phyloP scores from a whole-genome alignment of 2,113 vertebrate genomes.

The Myrmophylax atrothorax region DNA sequence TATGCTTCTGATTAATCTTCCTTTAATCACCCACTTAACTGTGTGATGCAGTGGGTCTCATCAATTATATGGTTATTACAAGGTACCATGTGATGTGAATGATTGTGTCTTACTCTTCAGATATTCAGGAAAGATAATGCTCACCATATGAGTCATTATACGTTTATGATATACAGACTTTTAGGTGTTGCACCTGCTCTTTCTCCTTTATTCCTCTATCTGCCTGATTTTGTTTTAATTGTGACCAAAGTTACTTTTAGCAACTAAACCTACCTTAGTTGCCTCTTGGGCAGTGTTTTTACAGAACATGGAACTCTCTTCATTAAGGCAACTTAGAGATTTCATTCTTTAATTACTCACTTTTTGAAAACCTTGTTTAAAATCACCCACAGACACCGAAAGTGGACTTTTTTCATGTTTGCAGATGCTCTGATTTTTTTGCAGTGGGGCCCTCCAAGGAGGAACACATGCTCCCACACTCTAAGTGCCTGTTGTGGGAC shows the following conservation, averaged over 20 bases:
- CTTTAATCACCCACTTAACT: background rate
- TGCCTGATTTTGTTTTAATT: background rate
- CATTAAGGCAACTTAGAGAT: background rate
- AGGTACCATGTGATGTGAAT: background rate
- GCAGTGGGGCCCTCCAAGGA: background rate
- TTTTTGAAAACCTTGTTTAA: background rate
- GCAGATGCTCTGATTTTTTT: background rate
- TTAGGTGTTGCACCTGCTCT: background rate
- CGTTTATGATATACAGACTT: background rate
- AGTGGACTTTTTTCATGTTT: background rate
- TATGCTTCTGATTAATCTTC: constrained; percentile 1
- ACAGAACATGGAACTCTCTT: background rate
- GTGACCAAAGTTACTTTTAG: background rate
- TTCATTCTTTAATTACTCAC: background rate
- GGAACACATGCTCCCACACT: background rate
- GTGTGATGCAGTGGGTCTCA: background rate
- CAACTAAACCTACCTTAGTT: background rate
- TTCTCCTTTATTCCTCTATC: background rate
- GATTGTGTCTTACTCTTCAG: background rate
- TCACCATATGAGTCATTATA: rapidly evolving
- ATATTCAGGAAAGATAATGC: background rate
- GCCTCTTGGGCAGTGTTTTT: background rate
- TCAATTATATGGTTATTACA: background rate
- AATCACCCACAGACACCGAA: background rate
- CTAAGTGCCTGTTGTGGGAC: background rate